These are phyloP conservation scores for Octomys mimax DNA, from an alignment of 2,797 vertebrate genomes.

Conservation along the genomic window DNA sequence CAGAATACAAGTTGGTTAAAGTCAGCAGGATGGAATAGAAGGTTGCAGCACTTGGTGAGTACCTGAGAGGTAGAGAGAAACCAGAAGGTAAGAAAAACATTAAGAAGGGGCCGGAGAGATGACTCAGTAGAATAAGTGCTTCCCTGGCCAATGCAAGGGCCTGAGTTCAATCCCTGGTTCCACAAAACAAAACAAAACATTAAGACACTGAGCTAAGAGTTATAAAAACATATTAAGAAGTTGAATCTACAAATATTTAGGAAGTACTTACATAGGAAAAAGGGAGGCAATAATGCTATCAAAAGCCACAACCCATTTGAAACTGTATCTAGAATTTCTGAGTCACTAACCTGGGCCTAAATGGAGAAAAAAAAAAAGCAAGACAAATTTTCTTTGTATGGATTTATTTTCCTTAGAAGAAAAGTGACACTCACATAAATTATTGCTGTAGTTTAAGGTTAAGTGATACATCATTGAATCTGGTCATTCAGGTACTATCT, in stretches of 20 bases:
- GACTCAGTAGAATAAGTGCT: too few species aligned
- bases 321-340: not conserved
- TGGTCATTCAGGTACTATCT: not conserved
- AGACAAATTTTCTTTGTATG: not conserved
- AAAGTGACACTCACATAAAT: not conserved
- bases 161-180: too few species aligned
- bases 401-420: not conserved
- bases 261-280: not conserved
- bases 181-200: not conserved
- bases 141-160: too few species aligned
- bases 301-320: not conserved
- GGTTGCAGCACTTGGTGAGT: not conserved
- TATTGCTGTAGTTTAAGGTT: not conserved
- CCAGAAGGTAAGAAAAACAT: not conserved
- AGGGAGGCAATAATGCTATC: not conserved
- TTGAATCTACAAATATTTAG: not conserved
- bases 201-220: constrained; percentile 20
- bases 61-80: not conserved
- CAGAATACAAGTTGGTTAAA: not conserved
- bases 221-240: not conserved
- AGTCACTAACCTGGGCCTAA: not conserved
- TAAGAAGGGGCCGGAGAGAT: not conserved
- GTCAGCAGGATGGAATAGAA: not conserved
- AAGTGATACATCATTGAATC: not conserved
- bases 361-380: not conserved